Conservation (phyloP, 2,113 vertebrate species). For the Penelope pileata region DNA sequence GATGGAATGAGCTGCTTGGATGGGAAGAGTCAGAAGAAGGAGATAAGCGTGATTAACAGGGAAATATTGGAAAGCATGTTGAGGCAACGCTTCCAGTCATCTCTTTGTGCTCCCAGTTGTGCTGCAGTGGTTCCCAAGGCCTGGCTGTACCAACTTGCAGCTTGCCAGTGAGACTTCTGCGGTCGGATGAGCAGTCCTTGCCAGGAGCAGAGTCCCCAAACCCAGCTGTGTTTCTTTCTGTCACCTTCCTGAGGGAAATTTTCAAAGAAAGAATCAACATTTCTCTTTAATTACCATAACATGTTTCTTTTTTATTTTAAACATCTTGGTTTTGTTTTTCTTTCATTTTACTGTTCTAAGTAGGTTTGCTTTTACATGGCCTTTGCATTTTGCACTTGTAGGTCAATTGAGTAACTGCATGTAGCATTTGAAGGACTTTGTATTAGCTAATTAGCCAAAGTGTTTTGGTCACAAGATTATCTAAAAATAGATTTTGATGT, state of each 20-base stretch:
- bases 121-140: not conserved
- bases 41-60: not conserved
- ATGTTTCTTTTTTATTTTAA: not conserved
- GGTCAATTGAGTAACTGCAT: not conserved
- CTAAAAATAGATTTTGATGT: not conserved
- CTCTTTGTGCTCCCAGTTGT: not conserved
- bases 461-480: not conserved
- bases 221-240: not conserved
- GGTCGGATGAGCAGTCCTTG: not conserved
- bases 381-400: not conserved
- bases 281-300: not conserved
- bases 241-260: not conserved
- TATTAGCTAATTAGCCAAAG: not conserved
- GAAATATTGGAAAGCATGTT: fast-evolving
- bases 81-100: not conserved
- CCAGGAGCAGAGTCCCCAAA: not conserved
- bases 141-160: not conserved
- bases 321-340: not conserved
- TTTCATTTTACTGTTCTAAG: not conserved
- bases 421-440: not conserved
- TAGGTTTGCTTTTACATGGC: not conserved
- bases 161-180: not conserved
- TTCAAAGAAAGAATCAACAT: not conserved
- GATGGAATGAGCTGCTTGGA: not conserved
- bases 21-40: not conserved